Evolutionary conservation across 2,888 invertebrate genomes (phyloP), one percentile per base, ranked within the genome.

Genomic region (Netelia fuscicornis): DNA sequence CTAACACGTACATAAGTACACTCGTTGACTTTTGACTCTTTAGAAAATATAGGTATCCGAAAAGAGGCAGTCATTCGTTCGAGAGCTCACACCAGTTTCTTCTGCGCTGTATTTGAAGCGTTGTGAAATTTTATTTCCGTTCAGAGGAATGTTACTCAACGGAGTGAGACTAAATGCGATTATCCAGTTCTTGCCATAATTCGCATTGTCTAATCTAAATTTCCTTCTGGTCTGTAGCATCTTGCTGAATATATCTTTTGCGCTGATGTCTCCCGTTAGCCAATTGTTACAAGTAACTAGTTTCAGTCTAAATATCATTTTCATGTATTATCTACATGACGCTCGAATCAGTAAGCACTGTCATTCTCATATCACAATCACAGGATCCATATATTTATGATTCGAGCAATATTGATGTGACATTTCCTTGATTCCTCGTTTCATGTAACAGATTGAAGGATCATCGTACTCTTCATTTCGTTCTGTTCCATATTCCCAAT

Each of bases 1-100:
- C 85, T 82, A 78, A 83, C 81, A 89, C 82, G 77, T 87, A 86
- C 86, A 81, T 58, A 62, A 72, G 65, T 65, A 71, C 83, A 86
- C 84, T 81, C 83, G 86, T 81, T 85, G 85, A 48, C 83, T 72
- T 48, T 72, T 48, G 48, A 48, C 48, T 48, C 48, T 11, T 13
- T 2, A 13, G 48, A 13, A 37, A 48, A 48, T 48, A 48, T 48
- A 48, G 13, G 48, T 48, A 48, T 48, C 13, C 48, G 48, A 48
- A 48, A 13, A 13, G 48, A 48, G 48, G 48, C 48, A 48, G 11
- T 48, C 48, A 48, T 10, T 48, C 13, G 48, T 48, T 68, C 70
- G 70, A 25, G 64, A 42, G 56, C 30, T 0, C 17, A n/a, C 13
- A 54, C 44, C 13, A 13, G 9, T 11, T 86, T 81, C 85, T 79